Base-by-base conservation (phyloP, 1,140 invertebrate species). In the Euwallacea similis region DNA sequence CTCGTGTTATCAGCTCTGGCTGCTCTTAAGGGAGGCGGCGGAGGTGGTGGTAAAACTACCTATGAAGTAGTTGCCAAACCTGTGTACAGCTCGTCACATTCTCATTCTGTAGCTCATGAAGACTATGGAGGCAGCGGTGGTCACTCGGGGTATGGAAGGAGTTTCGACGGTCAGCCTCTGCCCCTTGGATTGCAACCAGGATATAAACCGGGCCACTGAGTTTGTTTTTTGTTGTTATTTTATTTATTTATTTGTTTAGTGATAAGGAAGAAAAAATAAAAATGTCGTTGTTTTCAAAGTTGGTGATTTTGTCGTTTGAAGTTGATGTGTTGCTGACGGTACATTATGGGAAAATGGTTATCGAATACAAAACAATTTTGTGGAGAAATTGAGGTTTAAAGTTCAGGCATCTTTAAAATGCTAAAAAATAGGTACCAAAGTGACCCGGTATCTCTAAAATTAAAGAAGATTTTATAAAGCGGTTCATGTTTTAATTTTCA, bases 51-150 rank as follows among this genome's bases (percentile, higher is more conserved):
- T 73, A 90, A 89, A 21, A 92, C 91, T 0, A 92, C 91, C 0
- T 93, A 93, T 77, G 91, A 93, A 81, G 91, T 93, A 62, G 88
- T 93, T 21, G 88, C 90, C 60, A 93, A 93, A 74, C 92, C 92
- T 0, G 85, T 93, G 0, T 91, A 92, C 78, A 86, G 86, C 0
- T 88, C 88, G 55, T 85, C 87, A 0, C 89, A 92, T 73, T 87
- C 87, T 0, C 90, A 92, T 68, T 92, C 90, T n/a, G 86, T 87
- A 0, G 86, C 83, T 7, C 85, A 86, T 72, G 89, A 91, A 78
- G 73, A 68, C 41, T 62, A 54, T 47, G 88, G 83, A 8, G 82
- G 82, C 0, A 81, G 82, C 0, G 82, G 82, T 0, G 86, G 87
- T 0, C 86, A 88, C 78, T 90, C 89, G 0, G 70, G 84, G 74